Percentiles rank a stretch among this genome's conserved stretches.
Conservation (phyloP, 2,888 invertebrate species). For the Panopea generosa region DNA sequence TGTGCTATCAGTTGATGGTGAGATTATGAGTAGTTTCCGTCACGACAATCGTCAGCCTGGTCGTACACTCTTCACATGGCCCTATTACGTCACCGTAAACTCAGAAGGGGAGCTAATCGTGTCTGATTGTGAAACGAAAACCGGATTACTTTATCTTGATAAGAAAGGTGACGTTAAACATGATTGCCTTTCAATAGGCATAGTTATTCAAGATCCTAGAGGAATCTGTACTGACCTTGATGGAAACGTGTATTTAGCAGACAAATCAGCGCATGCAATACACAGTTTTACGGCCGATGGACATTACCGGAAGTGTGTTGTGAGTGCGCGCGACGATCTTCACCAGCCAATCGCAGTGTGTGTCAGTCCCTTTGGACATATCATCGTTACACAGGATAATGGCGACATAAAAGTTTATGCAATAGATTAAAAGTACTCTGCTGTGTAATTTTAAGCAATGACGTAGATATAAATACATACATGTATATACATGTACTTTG, state of each 20-base stretch:
- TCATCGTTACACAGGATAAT: conserved; percentile 71
- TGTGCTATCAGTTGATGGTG: conserved; percentile 67
- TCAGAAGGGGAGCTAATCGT: conserved; percentile 66
- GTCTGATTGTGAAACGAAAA: conserved; percentile 71
- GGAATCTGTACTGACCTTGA: conserved; percentile 69
- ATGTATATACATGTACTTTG: too few relatives aligned
- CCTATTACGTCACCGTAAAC: conserved; percentile 69
- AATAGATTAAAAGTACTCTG: conserved; percentile 47
- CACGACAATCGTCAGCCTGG: conserved; percentile 67
- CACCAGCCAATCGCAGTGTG: conserved; percentile 70
- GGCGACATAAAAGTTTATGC: conserved; percentile 71
- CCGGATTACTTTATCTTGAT: conserved; percentile 65
- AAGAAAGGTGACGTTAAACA: conserved; percentile 65
- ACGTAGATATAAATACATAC: conserved; percentile 1
- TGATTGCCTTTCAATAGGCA: conserved; percentile 58
- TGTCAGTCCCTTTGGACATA: conserved; percentile 72
- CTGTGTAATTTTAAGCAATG: too few relatives aligned
- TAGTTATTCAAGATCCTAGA: conserved; percentile 67
- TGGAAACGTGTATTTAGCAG: conserved; percentile 69
- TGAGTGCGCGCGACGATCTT: conserved; percentile 65
- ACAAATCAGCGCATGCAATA: conserved; percentile 68
- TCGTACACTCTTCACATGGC: conserved; percentile 69
- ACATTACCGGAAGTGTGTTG: conserved; percentile 63
- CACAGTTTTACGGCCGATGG: conserved; percentile 67
- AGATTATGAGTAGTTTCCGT: conserved; percentile 61